phyloP scores from a whole-genome alignment of 2,797 vertebrate species.

The Bradypus variegatus region DNA sequence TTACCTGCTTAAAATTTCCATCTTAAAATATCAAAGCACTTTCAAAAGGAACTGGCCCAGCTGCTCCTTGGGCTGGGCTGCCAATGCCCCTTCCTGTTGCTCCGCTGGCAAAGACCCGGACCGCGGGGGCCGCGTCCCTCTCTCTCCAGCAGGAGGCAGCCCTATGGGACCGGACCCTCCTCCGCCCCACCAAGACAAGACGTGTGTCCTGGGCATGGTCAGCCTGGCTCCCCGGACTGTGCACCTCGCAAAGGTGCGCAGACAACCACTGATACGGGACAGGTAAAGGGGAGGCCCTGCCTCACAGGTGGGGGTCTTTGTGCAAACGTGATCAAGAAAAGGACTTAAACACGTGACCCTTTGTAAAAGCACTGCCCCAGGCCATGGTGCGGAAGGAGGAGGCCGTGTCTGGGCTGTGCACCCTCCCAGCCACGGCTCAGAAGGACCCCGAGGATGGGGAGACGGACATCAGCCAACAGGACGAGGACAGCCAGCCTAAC shows the following conservation, averaged over 20 bases:
- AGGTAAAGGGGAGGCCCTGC: background rate
- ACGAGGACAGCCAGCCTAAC: background rate
- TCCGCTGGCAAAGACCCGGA: background rate
- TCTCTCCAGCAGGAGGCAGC: background rate
- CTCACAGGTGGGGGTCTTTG: background rate
- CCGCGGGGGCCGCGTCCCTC: background rate
- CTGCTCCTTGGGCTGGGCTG: background rate
- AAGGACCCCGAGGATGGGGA: background rate
- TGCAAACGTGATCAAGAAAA: background rate
- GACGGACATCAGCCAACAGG: background rate
- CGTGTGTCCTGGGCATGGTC: background rate
- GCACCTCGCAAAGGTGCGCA: too few relatives aligned
- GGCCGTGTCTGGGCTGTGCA: background rate
- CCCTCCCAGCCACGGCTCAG: background rate
- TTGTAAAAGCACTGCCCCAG: background rate
- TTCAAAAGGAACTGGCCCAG: background rate
- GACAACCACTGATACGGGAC: background rate
- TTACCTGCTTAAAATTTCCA: background rate
- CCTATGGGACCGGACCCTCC: background rate
- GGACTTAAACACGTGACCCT: background rate
- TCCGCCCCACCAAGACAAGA: background rate
- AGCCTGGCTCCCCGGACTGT: background rate
- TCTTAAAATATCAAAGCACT: conserved; percentile 27
- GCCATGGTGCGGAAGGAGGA: background rate
- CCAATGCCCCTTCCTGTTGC: conserved; percentile 36